Base-by-base conservation (phyloP, 2,113 vertebrate species). In the Hymenochirus boettgeri region DNA sequence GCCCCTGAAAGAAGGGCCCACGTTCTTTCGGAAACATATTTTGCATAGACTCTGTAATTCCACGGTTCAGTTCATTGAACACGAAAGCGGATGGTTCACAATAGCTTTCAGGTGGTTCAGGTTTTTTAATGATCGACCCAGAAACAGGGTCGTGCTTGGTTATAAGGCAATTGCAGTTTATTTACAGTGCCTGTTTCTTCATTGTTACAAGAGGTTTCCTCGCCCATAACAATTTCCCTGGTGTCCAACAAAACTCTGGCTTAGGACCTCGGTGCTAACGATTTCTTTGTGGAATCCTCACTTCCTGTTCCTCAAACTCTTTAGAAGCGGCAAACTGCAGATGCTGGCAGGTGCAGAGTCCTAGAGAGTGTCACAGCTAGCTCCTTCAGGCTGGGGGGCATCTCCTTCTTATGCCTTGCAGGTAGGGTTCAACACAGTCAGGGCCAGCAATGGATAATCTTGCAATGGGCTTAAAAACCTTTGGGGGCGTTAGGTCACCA, bases 161-260 rank as follows among this genome's bases (percentile, higher is more conserved):
- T 9, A 7, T 35, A 2, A 37, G 1, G 1, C 15, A 2, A 5
- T n/a, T 12, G 9, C 3, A 3, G 7, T 11, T 75, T 80, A 57
- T 72, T 77, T 11, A 7, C 57, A 1, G 7, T 12, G 8, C 4
- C 63, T 1, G 69, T 73, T 39, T 89, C 85, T 67, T 76, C 78
- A 37, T 76, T 77, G 61, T 79, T 85, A 42, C 88, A 77, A 61
- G 78, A 70, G 0, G 92, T 89, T 75, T 97, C 93, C 76, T 96
- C 89, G 1, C 93, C 94, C 92, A 95, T 95, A 56, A 94, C 94
- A 10, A 94, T 90, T n/a, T n/a, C n/a, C 65, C 93, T 79, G 24
- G 90, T 80, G 59, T 92, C 92, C 63, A 92, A 82, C 5, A 79
- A 77, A 12, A 85, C 82, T n/a, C 0, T 64, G 24, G 3, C 52